Evolutionary conservation across 2,113 vertebrate genomes (phyloP), one percentile per base, ranked within the genome.

Genomic region (Misgurnus anguillicaudatus): DNA sequence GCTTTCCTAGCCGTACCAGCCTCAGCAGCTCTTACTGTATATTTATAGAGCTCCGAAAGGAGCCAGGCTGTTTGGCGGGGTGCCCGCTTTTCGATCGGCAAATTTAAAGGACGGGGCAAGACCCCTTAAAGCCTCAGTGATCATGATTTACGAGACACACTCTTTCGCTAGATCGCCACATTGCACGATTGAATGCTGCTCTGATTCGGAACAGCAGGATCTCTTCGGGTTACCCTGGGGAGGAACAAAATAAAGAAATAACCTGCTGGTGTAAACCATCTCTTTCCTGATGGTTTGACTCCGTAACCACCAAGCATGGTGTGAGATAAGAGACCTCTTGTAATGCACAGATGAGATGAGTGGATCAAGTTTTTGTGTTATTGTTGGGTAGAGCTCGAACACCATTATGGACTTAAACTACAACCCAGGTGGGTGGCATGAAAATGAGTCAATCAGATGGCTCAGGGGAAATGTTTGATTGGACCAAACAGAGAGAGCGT

Each of bases 381-480:
- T 58, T 72, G 51, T 31, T 68, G 42, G 21, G 7, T 68, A 13
- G 77, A 79, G 84, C 63, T 62, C 7, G 84, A 76, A 79, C 80
- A 83, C 31, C 82, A 77, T 74, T 73, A 92, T 93, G 89, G 89
- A 91, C 84, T 83, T 90, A 79, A 90, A 91, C 90, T 90, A 71
- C 84, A 90, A 89, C 82, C 87, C 89, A 93, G 91, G 91, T 94
- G 89, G 87, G 91, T 89, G 80, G 82, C 69, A 86, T 85, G 36
- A 5, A 21, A 66, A 78, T 51, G 21, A 14, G 47, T 57, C 66
- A 67, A 14, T 21, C 38, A 53, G 21, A 45, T 38, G 5, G 7
- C 24, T 19, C 16, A 10, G 11, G 1, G 19, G 36, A 21, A 45
- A 13, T 8, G 9, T 45, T 57, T 60, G 39, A 72, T 78, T 78